Evolutionary conservation across 2,797 vertebrate genomes (phyloP).

Genomic region (Lepus townsendii): DNA sequence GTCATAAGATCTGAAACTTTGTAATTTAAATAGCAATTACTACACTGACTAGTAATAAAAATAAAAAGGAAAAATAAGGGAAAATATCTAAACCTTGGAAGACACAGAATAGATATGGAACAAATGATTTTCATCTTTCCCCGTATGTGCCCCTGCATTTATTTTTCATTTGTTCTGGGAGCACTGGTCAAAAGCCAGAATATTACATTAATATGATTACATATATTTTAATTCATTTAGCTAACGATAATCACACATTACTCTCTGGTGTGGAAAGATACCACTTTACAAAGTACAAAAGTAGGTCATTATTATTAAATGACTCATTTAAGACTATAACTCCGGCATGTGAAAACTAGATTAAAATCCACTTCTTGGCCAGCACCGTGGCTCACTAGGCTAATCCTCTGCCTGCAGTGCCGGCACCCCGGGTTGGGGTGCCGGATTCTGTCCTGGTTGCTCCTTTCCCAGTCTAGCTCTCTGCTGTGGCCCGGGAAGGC

Average conservation of each 20-base stretch:
- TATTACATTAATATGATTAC: not conserved
- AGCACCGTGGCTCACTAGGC: too few species aligned
- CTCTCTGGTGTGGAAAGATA: not conserved
- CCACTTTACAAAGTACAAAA: slow-evolving; percentile 9
- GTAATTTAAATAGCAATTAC: not conserved
- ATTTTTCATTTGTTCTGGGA: not conserved
- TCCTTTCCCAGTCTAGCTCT: too few species aligned
- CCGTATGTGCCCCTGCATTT: not conserved
- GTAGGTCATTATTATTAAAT: not conserved
- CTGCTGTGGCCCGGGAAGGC: too few species aligned
- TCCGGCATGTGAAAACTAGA: slow-evolving; percentile 1
- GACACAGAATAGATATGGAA: not conserved
- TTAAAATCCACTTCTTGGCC: not conserved
- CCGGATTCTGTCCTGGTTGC: too few species aligned
- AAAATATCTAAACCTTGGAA: not conserved
- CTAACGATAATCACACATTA: not conserved
- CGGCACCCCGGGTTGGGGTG: too few species aligned
- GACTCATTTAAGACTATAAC: not conserved
- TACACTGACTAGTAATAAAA: not conserved
- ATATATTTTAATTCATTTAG: slow-evolving; percentile 3
- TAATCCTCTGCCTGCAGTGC: too few species aligned
- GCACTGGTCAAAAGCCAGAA: not conserved
- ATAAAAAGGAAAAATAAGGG: not conserved
- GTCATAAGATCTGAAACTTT: not conserved
- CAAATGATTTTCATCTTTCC: not conserved